Evolutionary conservation across 2,888 invertebrate species (phyloP).

Genomic region (Cordilura impudica): DNA sequence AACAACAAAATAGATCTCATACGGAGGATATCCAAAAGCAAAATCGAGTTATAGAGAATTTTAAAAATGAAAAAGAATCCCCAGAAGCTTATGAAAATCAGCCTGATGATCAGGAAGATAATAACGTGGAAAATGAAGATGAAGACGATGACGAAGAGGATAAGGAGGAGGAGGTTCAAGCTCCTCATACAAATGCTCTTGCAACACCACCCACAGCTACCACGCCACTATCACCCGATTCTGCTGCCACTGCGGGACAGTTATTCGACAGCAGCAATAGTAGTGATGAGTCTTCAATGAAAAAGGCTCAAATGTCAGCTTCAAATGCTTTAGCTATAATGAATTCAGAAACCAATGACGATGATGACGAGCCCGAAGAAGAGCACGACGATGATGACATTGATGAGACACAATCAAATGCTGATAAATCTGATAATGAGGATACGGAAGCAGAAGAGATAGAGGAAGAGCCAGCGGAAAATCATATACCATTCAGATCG

Average conservation of each 20-base stretch:
- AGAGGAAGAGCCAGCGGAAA: slow-evolving; percentile 27
- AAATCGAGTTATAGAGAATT: slow-evolving; percentile 11
- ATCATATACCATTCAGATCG: slow-evolving; percentile 40
- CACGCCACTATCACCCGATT: slow-evolving; percentile 73
- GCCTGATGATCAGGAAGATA: slow-evolving; percentile 43
- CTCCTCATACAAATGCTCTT: slow-evolving; percentile 69
- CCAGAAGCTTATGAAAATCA: not conserved
- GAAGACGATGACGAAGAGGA: slow-evolving; percentile 51
- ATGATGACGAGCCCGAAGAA: slow-evolving; percentile 50
- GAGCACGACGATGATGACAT: slow-evolving; percentile 38
- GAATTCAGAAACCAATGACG: slow-evolving; percentile 58
- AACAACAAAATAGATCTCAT: slow-evolving; percentile 47
- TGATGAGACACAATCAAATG: slow-evolving; percentile 53
- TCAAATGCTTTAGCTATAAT: slow-evolving; percentile 72
- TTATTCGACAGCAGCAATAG: slow-evolving; percentile 75
- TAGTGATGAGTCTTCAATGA: slow-evolving; percentile 73
- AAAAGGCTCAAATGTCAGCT: slow-evolving; percentile 73
- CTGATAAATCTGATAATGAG: slow-evolving; percentile 39
- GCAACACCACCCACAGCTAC: slow-evolving; percentile 71
- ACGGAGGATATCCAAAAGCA: slow-evolving; percentile 17
- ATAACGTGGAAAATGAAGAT: slow-evolving; percentile 42
- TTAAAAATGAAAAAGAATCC: slow-evolving; percentile 32
- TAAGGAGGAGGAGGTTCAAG: slow-evolving; percentile 62
- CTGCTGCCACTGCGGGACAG: slow-evolving; percentile 73
- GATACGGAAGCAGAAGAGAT: slow-evolving; percentile 48